phyloP scores from a whole-genome alignment of 2,113 vertebrate genomes.

The Syrrhaptes paradoxus region DNA sequence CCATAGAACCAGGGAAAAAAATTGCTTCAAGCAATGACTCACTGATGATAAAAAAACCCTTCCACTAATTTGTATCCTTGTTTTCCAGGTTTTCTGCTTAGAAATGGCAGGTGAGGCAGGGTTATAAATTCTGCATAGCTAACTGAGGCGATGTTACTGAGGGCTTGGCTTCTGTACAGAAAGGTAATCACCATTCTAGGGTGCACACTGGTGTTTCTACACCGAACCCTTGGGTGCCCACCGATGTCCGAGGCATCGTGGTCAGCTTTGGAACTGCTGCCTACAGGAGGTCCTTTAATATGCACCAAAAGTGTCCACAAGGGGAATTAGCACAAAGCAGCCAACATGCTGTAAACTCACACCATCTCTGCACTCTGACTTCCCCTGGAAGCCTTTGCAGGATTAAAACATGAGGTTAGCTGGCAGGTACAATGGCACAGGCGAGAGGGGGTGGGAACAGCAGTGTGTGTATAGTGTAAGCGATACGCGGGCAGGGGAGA shows the following conservation, averaged over 20 bases:
- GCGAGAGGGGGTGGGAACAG: rapidly evolving
- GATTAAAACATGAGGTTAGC: not conserved
- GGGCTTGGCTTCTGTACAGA: not conserved
- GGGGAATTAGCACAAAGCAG: not conserved
- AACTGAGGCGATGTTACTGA: not conserved
- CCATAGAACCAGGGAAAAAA: not conserved
- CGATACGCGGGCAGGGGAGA: not conserved
- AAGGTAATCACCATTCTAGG: not conserved
- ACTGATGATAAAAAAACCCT: not conserved
- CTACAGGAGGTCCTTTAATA: not conserved
- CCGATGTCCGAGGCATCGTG: rapidly evolving
- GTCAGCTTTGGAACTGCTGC: not conserved
- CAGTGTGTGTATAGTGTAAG: not conserved
- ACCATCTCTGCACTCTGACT: not conserved
- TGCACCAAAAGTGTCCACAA: rapidly evolving
- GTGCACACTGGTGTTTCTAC: not conserved
- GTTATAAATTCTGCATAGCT: not conserved
- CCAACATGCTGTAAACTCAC: not conserved
- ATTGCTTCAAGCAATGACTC: not conserved
- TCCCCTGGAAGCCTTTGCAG: not conserved
- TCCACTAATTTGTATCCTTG: not conserved
- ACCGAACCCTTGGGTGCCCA: not conserved
- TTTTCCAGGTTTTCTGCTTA: not conserved
- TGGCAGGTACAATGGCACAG: not conserved
- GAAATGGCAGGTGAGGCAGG: not conserved